These are phyloP conservation scores for Dendropsophus ebraccatus DNA, from an alignment of 2,113 vertebrate genomes.

Conservation along the genomic window DNA sequence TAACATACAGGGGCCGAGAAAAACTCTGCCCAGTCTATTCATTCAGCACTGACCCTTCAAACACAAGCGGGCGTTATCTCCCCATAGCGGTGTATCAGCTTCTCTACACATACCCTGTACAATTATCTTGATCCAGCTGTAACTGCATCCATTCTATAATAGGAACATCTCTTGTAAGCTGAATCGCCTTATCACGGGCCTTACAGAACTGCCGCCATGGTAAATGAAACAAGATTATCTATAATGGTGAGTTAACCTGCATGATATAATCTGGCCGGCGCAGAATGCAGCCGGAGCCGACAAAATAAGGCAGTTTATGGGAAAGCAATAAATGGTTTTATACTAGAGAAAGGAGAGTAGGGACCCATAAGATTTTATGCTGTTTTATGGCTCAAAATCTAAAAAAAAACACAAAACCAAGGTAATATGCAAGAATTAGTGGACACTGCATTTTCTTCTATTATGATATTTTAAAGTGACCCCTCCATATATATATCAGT, in stretches of 20 bases:
- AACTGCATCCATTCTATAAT: slow-evolving; percentile 33
- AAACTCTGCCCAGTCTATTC: slow-evolving; percentile 20
- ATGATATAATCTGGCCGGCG: neutral
- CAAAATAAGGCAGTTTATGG: slow-evolving; percentile 14
- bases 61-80: slow-evolving; percentile 32
- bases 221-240: slow-evolving; percentile 48
- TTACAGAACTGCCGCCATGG: slow-evolving; percentile 12
- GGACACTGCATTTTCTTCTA: neutral
- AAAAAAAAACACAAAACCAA: neutral
- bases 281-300: neutral
- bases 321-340: neutral
- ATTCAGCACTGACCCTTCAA: slow-evolving; percentile 22
- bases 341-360: neutral
- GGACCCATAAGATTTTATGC: neutral
- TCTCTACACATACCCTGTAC: slow-evolving; percentile 2
- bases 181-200: slow-evolving; percentile 24
- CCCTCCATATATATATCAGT: neutral
- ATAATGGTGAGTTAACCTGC: slow-evolving; percentile 7
- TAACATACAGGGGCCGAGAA: neutral
- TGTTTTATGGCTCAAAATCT: neutral
- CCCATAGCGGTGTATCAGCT: neutral
- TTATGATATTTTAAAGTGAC: neutral
- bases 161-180: slow-evolving; percentile 16
- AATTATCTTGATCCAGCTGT: slow-evolving; percentile 37
- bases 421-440: neutral